phyloP scores from a whole-genome alignment of 2,113 vertebrate species.

The Grantiella picta region DNA sequence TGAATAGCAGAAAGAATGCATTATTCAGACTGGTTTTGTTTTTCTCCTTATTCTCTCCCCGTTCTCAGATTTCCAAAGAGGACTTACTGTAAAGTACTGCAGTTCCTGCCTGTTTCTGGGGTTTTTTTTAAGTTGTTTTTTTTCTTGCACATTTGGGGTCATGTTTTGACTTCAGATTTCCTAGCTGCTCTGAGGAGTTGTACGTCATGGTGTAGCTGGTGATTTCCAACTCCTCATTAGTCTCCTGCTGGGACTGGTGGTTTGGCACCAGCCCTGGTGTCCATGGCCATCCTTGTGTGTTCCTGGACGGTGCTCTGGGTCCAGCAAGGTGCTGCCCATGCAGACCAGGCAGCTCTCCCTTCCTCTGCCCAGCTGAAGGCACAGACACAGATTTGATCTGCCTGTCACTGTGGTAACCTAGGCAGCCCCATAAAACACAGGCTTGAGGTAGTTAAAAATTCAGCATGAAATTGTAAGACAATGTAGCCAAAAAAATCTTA shows the following conservation, averaged over 20 bases:
- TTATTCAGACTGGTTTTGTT: background rate
- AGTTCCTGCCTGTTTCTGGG: background rate
- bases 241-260: background rate
- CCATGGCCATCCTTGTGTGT: fast-evolving
- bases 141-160: background rate
- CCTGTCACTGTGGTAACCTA: background rate
- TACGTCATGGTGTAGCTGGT: background rate
- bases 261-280: background rate
- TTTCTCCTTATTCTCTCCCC: background rate
- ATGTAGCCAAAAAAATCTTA: background rate
- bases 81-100: background rate
- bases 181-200: background rate
- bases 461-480: background rate
- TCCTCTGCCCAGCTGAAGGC: background rate
- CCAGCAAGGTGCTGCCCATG: background rate
- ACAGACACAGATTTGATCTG: background rate
- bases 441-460: background rate
- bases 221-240: background rate
- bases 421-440: background rate
- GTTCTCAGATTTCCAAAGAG: background rate
- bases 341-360: background rate
- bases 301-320: background rate
- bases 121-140: background rate
- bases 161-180: background rate
- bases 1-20: background rate